These are phyloP conservation scores for Clostera curtula DNA, from an alignment of 2,888 invertebrate genomes.

Conservation along the genomic window DNA sequence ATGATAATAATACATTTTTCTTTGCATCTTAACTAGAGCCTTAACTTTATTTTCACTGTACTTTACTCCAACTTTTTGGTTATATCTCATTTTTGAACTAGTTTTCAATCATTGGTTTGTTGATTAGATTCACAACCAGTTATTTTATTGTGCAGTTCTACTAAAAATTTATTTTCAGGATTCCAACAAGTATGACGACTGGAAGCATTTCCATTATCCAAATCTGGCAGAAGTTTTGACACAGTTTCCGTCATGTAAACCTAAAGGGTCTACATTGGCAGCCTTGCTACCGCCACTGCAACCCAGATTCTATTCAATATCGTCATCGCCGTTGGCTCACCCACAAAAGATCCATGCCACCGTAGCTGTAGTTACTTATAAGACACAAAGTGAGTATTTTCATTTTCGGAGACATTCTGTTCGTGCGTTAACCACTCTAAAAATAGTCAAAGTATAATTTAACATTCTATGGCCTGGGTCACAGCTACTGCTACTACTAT, in stretches of 20 bases:
- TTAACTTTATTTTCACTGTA: background rate
- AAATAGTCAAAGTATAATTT: too few relatives aligned
- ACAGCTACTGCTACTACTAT: too few relatives aligned
- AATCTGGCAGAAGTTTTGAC: slow-evolving; percentile 90
- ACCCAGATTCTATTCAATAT: slow-evolving; percentile 95
- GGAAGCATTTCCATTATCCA: slow-evolving; percentile 90
- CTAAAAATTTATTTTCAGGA: slow-evolving; percentile 76
- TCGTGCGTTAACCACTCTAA: too few relatives aligned
- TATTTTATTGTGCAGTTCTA: too few relatives aligned
- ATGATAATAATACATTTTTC: background rate
- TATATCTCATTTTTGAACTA: too few relatives aligned
- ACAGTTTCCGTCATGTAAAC: slow-evolving; percentile 89
- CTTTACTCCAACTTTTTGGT: background rate
- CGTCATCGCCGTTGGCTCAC: slow-evolving; percentile 86
- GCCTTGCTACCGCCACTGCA: slow-evolving; percentile 89
- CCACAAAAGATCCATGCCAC: slow-evolving; percentile 89
- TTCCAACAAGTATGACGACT: slow-evolving; percentile 91
- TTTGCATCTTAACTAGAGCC: background rate
- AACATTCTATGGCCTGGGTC: too few relatives aligned
- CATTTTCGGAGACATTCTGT: too few relatives aligned
- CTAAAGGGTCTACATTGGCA: slow-evolving; percentile 86
- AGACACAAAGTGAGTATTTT: slow-evolving; percentile 80
- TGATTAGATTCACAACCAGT: too few relatives aligned
- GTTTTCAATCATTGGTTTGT: too few relatives aligned
- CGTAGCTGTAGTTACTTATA: slow-evolving; percentile 91